Evolutionary conservation across 2,888 invertebrate species (phyloP).

Genomic region (Allacma fusca): DNA sequence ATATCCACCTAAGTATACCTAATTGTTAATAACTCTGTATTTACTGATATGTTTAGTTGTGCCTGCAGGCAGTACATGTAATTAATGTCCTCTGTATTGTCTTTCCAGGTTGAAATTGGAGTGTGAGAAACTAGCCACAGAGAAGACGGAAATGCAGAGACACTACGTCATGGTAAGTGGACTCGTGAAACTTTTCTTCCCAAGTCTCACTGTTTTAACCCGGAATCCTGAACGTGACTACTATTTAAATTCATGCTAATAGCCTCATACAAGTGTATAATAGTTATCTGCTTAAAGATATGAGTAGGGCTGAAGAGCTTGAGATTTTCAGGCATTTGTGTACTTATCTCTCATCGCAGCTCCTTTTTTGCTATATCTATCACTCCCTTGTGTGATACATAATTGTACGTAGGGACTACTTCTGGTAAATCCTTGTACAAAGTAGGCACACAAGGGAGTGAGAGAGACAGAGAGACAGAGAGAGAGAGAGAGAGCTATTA

Average conservation of each 20-base stretch:
- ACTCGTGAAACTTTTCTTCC: not conserved
- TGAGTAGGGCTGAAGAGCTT: not conserved
- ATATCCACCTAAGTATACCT: too few species aligned
- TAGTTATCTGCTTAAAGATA: not conserved
- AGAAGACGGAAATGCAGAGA: slow-evolving; percentile 98
- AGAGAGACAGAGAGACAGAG: not conserved
- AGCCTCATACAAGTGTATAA: not conserved
- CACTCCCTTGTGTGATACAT: too few species aligned
- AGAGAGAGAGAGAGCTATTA: not conserved
- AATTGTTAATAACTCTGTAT: too few species aligned
- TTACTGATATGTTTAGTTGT: too few species aligned
- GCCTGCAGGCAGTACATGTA: too few species aligned
- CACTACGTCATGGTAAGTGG: slow-evolving; percentile 96
- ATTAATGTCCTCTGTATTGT: slow-evolving; percentile 61
- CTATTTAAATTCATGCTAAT: slow-evolving; percentile 5
- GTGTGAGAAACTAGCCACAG: slow-evolving; percentile 95
- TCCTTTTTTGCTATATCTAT: too few species aligned
- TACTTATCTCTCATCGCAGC: too few species aligned
- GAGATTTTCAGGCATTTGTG: too few species aligned
- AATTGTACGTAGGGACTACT: too few species aligned
- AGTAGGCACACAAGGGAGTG: too few species aligned
- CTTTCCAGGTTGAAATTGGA: slow-evolving; percentile 90
- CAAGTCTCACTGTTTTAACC: not conserved
- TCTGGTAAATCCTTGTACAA: too few species aligned
- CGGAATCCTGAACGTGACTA: not conserved